Evolutionary conservation across 1,140 invertebrate genomes (phyloP), one percentile per base, ranked within the genome.

Genomic region (Ridgeia piscesae): DNA sequence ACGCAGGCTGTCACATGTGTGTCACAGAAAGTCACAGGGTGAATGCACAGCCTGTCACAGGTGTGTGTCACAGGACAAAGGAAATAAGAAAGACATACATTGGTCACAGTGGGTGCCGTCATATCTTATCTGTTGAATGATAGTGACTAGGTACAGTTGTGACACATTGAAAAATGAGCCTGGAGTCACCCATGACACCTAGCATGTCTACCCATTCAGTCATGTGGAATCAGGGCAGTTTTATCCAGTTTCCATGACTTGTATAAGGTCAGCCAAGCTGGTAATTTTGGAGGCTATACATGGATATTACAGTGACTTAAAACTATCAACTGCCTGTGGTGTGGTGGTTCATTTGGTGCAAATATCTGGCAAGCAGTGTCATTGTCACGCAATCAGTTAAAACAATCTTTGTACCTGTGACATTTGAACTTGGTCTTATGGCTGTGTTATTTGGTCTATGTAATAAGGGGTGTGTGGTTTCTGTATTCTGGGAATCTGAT

Each of bases 381-480:
- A 77, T n/a, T n/a, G n/a, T n/a, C n/a, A n/a, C n/a, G n/a, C n/a
- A n/a, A 77, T 77, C 58, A 77, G 58, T 77, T 77, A 77, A 77
- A 17, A 77, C 27, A n/a, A n/a, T 77, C 42, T 77, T 77, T 31
- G 27, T 77, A 77, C 27, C 17, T 4, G 17, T 77, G 58, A 77
- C 58, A 42, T 42, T 4, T 42, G 42, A 42, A 9, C 58, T 77
- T 14, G 6, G 27, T 77, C 6, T 77, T 77, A 21, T 21, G 2
- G 58, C 27, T 77, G 27, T 77, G 58, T 77, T 77, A 77, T 77
- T 31, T 77, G 58, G 14, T 77, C 11, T 77, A 77, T 21, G 14
- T 27, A 77, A 77, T 77, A 31, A 21, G 27, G 58, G 58, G 58
- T 77, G 11, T 17, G 58, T 77, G 27, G 2, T 77, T 8, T 77